Base-by-base conservation (phyloP, 2,888 invertebrate genomes). In the Nasonia oneida region DNA sequence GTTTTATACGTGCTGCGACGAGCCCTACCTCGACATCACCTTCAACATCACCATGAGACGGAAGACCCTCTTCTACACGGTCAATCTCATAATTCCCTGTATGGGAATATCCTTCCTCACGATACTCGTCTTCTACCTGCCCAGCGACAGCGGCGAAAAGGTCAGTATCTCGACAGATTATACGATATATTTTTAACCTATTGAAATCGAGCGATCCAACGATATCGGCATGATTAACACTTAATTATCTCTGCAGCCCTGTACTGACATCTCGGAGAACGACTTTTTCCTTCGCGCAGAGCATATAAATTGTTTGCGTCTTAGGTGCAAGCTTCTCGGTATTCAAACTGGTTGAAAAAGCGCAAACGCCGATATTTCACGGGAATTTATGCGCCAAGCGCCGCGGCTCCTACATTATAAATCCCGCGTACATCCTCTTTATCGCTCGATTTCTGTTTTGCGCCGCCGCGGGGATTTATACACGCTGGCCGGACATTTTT, bases 81-180 rank as follows among this genome's bases (percentile, higher is more conserved):
- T 99, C 91, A 99, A 98, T 95, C 96, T 98, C 92, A 98, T 99
- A 94, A 98, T 98, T 93, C 98, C 98, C 88, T 99, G 98, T 94
- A 98, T 99, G 96, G 98, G 98, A 89, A 99, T 99, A 94, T 98
- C 98, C 90, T 98, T 98, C 94, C 96, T 99, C 93, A 99, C 99
- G 90, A 98, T 99, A 91, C 96, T 99, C 92, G 98, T 99, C 92
- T 99, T 99, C 95, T 99, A 99, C 94, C 95, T 99, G 94, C 99
- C 99, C 89, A 98, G 98, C 89, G 99, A 99, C 95, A 98, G 98
- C 94, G 99, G 99, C 91, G 99, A 99, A 95, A 99, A 99, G 95
- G 97, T 98, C 93, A 95, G 94, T 29, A 29, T 93, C 0, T 23
- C 33, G n/a, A 3, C 23, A 15, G 37, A 0, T 70, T 18, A 29